Base-by-base conservation (phyloP, 1,140 invertebrate species). In the Temnothorax curvispinosus region DNA sequence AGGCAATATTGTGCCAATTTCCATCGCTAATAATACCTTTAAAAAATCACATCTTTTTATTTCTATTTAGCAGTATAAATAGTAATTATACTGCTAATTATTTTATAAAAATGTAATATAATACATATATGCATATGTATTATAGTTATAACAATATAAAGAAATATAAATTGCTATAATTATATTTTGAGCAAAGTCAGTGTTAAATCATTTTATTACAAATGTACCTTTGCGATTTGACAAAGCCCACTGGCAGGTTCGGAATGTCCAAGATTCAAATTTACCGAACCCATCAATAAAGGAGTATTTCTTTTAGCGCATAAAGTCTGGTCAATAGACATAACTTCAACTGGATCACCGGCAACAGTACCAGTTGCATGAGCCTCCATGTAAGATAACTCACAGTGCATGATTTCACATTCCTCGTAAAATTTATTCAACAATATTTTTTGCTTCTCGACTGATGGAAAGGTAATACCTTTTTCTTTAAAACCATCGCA, bases 191-290 rank as follows among this genome's bases (percentile, higher is more conserved):
- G 13, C 27, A 50, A 13, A 32, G 18, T 21, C 27, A 27, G 27
- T 27, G 27, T 56, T 21, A 13, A 74, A 38, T 41, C 27, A 38
- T 8, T 75, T 52, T n/a, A 35, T 41, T 27, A 7, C n/a, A 60
- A 32, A 58, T 69, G 11, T 90, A 98, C 97, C 95, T 99, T 99
- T 5, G 97, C 97, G 52, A 99, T 92, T 0, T 98, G 98, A 93
- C 97, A 98, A 0, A 98, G 94, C 82, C 98, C 98, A 50, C 98
- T 99, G 1, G 97, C 97, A 8, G 98, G 97, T 95, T 99, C 99
- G 0, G 98, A 97, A 94, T 99, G 99, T 0, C 99, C 99, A 92
- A 99, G 96, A 94, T 99, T 99, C 0, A 98, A 98, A 93, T 99
- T 99, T 0, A 99, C 96, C 0, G 98, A 98, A 2, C 99, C 99